A percentile compares a stretch with the other conserved stretches of the same genome.
phyloP scores from a whole-genome alignment of 1,140 invertebrate species.

The Caerostris extrusa region DNA sequence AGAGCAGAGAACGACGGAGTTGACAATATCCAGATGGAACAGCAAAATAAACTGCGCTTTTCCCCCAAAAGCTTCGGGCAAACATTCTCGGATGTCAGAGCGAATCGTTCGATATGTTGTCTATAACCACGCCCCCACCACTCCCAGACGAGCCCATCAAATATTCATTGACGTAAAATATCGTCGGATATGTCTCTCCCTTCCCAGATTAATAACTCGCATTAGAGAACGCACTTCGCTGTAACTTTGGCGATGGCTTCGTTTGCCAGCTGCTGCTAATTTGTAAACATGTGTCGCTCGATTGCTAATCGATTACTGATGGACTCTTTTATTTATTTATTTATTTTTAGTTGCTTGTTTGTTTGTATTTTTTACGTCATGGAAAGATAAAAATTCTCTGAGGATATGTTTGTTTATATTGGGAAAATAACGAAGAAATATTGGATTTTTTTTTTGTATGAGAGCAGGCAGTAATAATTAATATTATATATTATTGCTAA shows the following conservation, averaged over 20 bases:
- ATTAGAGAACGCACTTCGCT: not conserved
- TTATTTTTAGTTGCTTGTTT: no score
- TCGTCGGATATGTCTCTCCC: not conserved
- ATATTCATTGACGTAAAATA: constrained; percentile 54
- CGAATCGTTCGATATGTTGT: constrained; percentile 56
- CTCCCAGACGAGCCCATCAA: constrained; percentile 44
- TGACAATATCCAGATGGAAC: not conserved
- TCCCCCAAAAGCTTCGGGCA: not conserved
- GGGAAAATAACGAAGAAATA: no score
- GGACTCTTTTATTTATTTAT: no score
- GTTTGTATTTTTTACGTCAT: no score
- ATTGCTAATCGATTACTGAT: not conserved
- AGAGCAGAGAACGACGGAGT: not conserved
- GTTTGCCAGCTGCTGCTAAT: not conserved
- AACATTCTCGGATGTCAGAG: not conserved
- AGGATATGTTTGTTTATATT: no score
- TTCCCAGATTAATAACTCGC: constrained; percentile 20
- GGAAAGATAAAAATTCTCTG: no score
- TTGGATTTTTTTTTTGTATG: no score
- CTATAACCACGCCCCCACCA: constrained; percentile 1
- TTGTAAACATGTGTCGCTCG: not conserved
- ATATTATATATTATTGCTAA: no score
- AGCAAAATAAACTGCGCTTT: not conserved
- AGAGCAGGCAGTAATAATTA: no score
- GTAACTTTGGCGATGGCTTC: not conserved